These are phyloP conservation scores for Menidia menidia DNA, from an alignment of 2,797 vertebrate genomes.

Conservation along the genomic window DNA sequence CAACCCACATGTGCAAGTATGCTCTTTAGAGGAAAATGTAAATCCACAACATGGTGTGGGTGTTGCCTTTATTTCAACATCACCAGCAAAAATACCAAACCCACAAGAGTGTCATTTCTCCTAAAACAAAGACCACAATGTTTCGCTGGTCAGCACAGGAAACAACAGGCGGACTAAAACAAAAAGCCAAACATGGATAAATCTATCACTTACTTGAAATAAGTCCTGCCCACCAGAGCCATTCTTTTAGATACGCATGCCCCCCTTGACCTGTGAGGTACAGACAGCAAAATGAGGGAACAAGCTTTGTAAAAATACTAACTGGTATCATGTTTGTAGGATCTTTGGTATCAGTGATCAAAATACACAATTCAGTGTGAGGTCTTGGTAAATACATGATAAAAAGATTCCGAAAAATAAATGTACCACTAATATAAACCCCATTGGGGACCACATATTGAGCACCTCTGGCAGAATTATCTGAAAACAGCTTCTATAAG, in stretches of 20 bases:
- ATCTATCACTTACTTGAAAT: constrained; percentile 87
- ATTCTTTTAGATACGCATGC: constrained; percentile 88
- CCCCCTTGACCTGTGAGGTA: constrained; percentile 85
- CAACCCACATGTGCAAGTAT: constrained; percentile 61
- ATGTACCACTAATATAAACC: neutral
- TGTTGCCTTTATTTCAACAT: constrained; percentile 21
- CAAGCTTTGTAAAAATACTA: neutral
- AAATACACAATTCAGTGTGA: neutral
- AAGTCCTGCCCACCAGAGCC: constrained; percentile 91
- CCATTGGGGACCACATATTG: no score
- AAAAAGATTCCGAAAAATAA: neutral
- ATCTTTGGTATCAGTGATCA: neutral
- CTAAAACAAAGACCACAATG: constrained; percentile 68
- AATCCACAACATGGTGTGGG: constrained; percentile 37
- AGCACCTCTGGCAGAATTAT: neutral
- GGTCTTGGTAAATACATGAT: neutral
- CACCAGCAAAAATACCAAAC: constrained; percentile 59
- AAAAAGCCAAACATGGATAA: neutral
- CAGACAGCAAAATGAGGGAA: neutral
- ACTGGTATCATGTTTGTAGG: neutral
- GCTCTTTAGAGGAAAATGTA: constrained; percentile 52
- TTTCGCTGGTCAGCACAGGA: constrained; percentile 18
- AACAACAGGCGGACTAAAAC: neutral
- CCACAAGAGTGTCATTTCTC: constrained; percentile 54
- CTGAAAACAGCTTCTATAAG: neutral